A percentile compares a stretch with the other conserved stretches of the same genome.
Conservation (phyloP, 2,888 invertebrate genomes). For the Nemoura dubitans region DNA sequence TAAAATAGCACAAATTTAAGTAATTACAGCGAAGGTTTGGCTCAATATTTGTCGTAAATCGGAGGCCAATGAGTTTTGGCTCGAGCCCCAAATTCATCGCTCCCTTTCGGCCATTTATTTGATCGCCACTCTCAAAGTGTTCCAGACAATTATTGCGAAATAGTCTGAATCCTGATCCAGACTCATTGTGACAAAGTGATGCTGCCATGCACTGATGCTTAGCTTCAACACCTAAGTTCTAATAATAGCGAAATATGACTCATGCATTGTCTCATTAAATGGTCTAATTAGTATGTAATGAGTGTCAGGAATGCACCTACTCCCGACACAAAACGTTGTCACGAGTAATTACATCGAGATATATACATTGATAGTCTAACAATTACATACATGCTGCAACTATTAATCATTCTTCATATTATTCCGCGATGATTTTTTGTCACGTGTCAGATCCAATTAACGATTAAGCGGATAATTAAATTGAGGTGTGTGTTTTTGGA, state of each 20-base stretch:
- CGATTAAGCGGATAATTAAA: neutral
- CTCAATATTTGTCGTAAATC: neutral
- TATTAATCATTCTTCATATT: neutral
- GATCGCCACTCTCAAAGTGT: neutral
- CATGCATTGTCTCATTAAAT: neutral
- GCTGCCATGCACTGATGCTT: no score
- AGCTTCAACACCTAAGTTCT: neutral
- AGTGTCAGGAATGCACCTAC: neutral
- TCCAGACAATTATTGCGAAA: neutral
- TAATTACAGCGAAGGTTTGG: no score
- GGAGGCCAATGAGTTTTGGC: neutral
- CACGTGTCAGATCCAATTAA: constrained; percentile 23
- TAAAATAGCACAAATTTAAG: no score
- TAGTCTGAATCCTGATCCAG: no score
- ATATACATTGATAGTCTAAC: neutral
- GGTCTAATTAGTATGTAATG: neutral
- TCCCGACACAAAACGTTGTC: neutral
- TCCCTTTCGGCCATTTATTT: neutral
- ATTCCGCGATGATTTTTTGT: constrained; percentile 3
- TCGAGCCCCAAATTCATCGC: neutral
- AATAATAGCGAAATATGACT: neutral
- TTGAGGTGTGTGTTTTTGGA: constrained; percentile 5
- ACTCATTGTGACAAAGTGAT: no score
- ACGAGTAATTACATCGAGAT: neutral
- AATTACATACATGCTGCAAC: neutral